Evolutionary conservation across 2,797 vertebrate genomes (phyloP), one percentile per base, ranked within the genome.

Genomic region (Chelonia mydas): DNA sequence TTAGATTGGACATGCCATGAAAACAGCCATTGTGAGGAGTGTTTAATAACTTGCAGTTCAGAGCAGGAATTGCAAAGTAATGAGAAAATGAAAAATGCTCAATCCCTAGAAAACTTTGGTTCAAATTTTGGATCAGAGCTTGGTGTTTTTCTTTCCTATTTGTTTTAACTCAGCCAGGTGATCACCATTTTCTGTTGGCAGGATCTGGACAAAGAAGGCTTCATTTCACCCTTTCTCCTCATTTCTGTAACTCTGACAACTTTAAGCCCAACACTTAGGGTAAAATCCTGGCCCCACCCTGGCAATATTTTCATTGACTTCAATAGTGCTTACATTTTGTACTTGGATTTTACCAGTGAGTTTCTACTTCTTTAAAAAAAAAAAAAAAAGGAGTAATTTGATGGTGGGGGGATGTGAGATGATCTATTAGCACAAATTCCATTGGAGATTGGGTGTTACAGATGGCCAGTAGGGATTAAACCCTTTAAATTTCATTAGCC

Each of bases 21-120:
- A 95, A 96, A 91, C 65, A 96, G 92, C 94, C 77, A 78, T 82
- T 87, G 85, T 94, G 90, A 96, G 31, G 92, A 86, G 77, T 93
- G 77, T 95, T 94, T 68, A 82, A 92, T 94, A 93, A 83, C 41
- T 94, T 95, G 87, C 88, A 57, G 31, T 96, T 94, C 89, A 94
- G 77, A 96, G 92, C 45, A 94, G 12, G 21, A 94, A 54, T 90
- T n/a, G 53, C 83, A 27, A 88, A 95, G 41, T 68, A 68, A 28
- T 47, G 45, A 76, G 45, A 76, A 76, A 76, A 47, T 47, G 41
- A 16, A 76, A 76, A 76, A 47, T 47, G 27, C 12, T 76, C 74
- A 27, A 6, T 11, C 41, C 23, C 11, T 83, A 92, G 92, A 94
- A 45, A 61, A 33, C 76, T 84, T 81, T 85, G 2, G 79, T 90